Base-by-base conservation (phyloP, 2,888 invertebrate species). In the Tetrapedia diversipes region DNA sequence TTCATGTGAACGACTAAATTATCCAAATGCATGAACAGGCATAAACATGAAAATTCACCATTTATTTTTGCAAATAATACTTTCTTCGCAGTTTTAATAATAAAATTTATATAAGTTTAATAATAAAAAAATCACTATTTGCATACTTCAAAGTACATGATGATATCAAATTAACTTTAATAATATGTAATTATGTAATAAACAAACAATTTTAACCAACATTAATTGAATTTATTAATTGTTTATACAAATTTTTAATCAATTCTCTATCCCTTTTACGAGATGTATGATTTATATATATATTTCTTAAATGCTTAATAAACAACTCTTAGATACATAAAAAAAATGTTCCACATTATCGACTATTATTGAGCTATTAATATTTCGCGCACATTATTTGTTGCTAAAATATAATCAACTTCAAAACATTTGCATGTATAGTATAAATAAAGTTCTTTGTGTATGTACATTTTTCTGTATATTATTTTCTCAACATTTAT, bases 401-500 rank as follows among this genome's bases (percentile, higher is more conserved):
- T 56, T 39, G 6, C 10, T 10, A 39, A 56, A 56, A 39, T 29
- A 51, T 34, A 14, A 54, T 57, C 10, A 24, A 11, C 2, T 11
- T 6, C 24, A 24, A 27, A 16, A n/a, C 22, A 60, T 45, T 60
- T 4, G 7, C n/a, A 4, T 11, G 47, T 4, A 0, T 29, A 39
- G 10, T n/a, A 43, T 53, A 51, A 63, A 51, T 49, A 37, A 27
- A 51, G 0, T 39, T 19, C 2, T 29, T 54, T 11, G n/a, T 16
- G 1, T 53, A 64, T 64, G 10, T 43, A 54, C 2, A 43, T 8
- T 3, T 51, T 43, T 53, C 8, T 63, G 19, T 63, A 63, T 19
- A 45, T 8, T 10, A 41, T 32, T 2, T 45, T 63, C 7, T 45
- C 0, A 7, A 65, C 4, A 49, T 19, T 39, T 16, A 27, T 37